Evolutionary conservation across 30 jellyfish, hydroid and myxozoan genomes (phyloP).

Genomic region (Aurelia aurita complex sp. Pacific): DNA sequence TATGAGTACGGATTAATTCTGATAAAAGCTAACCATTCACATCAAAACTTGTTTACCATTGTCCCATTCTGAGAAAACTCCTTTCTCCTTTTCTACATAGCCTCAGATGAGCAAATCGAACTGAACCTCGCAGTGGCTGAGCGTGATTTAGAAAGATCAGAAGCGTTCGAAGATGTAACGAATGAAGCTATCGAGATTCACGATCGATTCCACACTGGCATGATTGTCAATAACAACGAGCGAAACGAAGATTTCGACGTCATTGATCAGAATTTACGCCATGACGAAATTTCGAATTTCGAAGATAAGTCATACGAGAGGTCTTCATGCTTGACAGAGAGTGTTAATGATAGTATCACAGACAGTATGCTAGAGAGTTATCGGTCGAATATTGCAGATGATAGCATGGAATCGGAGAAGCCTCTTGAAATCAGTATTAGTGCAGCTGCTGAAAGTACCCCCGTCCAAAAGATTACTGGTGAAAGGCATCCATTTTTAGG

Average conservation of each 20-base stretch:
- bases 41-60: not conserved
- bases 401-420: conserved; percentile 78
- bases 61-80: conserved; percentile 82
- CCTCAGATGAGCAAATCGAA: conserved; percentile 57
- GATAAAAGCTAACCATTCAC: not conserved
- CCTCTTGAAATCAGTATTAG: conserved; percentile 85
- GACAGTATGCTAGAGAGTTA: conserved; percentile 59
- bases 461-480: not conserved
- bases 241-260: conserved; percentile 96
- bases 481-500: not conserved
- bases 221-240: conserved; percentile 90
- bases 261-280: conserved; percentile 82
- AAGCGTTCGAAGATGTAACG: conserved; percentile 90
- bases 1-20: not conserved
- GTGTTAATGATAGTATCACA: conserved; percentile 40
- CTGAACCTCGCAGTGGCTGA: conserved; percentile 28
- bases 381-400: conserved; percentile 48
- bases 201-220: conserved; percentile 76
- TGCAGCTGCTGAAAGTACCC: conserved; percentile 13
- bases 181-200: conserved; percentile 91
- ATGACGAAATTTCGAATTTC: conserved; percentile 76
- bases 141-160: conserved; percentile 87
- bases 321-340: conserved; percentile 51
- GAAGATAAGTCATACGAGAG: conserved; percentile 94
- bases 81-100: conserved; percentile 81